A percentile compares a stretch with the other conserved stretches of the same genome.
phyloP scores from a whole-genome alignment of 2,888 invertebrate species.

The Heteromurus nitidus region DNA sequence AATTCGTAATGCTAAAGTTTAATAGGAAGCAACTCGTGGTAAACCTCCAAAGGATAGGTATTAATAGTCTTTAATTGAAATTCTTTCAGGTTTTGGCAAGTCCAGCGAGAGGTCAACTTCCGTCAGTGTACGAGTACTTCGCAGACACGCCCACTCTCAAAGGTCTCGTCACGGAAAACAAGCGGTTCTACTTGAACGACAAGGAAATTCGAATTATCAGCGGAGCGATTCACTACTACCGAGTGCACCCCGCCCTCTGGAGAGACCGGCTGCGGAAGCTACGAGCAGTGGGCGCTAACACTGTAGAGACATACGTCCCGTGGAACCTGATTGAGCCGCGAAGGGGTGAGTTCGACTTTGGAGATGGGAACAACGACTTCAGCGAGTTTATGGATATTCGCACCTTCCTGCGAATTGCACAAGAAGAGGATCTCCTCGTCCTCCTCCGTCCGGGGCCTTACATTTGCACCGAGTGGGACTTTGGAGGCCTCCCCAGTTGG shows the following conservation, averaged over 20 bases:
- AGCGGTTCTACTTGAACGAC: conserved; percentile 76
- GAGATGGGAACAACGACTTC: conserved; percentile 74
- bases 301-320: conserved; percentile 75
- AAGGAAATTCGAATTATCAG: conserved; percentile 77
- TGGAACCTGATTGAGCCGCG: conserved; percentile 77
- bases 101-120: conserved; percentile 54
- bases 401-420: conserved; percentile 77
- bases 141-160: conserved; percentile 75
- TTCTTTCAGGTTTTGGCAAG: not conserved
- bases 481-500: conserved; percentile 77
- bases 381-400: conserved; percentile 74
- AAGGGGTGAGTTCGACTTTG: conserved; percentile 75
- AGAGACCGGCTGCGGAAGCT: conserved; percentile 78
- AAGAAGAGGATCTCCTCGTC: conserved; percentile 78
- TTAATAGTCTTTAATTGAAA: too few species aligned
- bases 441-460: conserved; percentile 79
- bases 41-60: too few species aligned
- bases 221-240: conserved; percentile 79
- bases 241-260: conserved; percentile 78
- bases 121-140: conserved; percentile 77
- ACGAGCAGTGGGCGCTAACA: conserved; percentile 78
- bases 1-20: too few species aligned
- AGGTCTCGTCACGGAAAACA: conserved; percentile 74
- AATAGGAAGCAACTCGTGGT: too few species aligned
- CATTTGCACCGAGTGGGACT: conserved; percentile 78